These are phyloP conservation scores for Arbacia lixula DNA, from an alignment of 53 echinoderm and acorn worm genomes.

Conservation along the genomic window DNA sequence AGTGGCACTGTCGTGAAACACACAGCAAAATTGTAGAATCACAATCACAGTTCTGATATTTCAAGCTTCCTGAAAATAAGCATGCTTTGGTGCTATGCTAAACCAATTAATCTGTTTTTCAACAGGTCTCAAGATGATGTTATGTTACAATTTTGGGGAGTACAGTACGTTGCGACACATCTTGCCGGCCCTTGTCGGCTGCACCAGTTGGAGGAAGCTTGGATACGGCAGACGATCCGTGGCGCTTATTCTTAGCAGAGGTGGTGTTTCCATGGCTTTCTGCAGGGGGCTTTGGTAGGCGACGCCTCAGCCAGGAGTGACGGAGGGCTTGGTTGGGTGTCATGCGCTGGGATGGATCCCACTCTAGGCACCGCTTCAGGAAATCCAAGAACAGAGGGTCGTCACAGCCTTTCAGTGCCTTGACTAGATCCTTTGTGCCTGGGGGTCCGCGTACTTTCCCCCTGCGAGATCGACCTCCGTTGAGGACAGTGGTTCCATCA, in stretches of 20 bases:
- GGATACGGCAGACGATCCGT: conserved; percentile 85
- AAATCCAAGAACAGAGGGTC: conserved; percentile 97
- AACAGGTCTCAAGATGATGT: too few species aligned
- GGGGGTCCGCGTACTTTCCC: conserved; percentile 97
- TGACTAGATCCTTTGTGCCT: conserved; percentile 96
- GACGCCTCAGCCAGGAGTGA: conserved; percentile 95
- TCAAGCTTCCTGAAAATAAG: too few species aligned
- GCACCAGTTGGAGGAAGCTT: conserved; percentile 97
- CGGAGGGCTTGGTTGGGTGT: conserved; percentile 96
- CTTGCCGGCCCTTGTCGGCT: conserved; percentile 85
- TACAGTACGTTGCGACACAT: conserved; percentile 85
- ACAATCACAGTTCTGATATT: too few species aligned
- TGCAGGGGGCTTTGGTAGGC: conserved; percentile 93
- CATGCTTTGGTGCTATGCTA: too few species aligned
- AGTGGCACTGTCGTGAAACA: conserved; percentile 49
- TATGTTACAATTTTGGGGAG: conserved; percentile 99
- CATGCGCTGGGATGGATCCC: conserved; percentile 96
- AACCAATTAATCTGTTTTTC: too few species aligned
- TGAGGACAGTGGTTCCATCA: conserved; percentile 94
- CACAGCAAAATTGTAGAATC: conserved; percentile 34
- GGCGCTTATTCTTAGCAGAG: conserved; percentile 95
- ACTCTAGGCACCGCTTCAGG: conserved; percentile 91
- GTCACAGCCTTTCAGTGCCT: conserved; percentile 96
- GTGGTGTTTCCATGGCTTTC: conserved; percentile 60
- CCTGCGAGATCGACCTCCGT: conserved; percentile 93